Conservation (phyloP, 2,797 vertebrate genomes). For the Erethizon dorsatum region DNA sequence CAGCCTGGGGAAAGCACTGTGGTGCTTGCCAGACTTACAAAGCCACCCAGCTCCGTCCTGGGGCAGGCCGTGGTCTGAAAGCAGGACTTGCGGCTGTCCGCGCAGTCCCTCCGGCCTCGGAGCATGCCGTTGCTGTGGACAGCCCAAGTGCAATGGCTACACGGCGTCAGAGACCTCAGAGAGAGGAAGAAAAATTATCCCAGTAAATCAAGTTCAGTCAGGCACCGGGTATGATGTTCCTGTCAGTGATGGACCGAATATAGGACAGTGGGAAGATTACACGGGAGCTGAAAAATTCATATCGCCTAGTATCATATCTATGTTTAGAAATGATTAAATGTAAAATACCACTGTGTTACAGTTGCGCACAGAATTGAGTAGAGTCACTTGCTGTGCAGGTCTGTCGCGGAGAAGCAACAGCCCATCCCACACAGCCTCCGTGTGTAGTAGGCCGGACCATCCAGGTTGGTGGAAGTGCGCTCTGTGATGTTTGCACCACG, state of each 20-base stretch:
- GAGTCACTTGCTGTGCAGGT: background rate
- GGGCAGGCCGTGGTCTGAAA: background rate
- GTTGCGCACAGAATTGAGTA: background rate
- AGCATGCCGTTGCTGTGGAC: background rate
- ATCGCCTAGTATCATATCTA: background rate
- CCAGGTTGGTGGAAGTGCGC: no score
- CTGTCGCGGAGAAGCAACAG: background rate
- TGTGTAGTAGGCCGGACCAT: background rate
- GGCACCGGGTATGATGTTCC: background rate
- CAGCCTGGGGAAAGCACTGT: background rate
- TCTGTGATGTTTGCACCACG: background rate
- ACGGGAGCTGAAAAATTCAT: background rate
- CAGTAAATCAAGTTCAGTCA: background rate
- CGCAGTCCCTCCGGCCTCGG: background rate
- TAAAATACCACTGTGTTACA: background rate
- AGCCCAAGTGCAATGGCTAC: background rate
- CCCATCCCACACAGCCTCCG: no score
- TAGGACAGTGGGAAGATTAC: background rate
- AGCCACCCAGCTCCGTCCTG: background rate
- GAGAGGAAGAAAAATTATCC: background rate
- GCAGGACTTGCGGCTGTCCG: background rate
- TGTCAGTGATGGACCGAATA: background rate
- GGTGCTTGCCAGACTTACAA: background rate
- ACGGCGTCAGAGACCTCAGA: background rate
- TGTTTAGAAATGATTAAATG: background rate